Evolutionary conservation across 1,140 invertebrate genomes (phyloP).

Genomic region (Heliconius melpomene): DNA sequence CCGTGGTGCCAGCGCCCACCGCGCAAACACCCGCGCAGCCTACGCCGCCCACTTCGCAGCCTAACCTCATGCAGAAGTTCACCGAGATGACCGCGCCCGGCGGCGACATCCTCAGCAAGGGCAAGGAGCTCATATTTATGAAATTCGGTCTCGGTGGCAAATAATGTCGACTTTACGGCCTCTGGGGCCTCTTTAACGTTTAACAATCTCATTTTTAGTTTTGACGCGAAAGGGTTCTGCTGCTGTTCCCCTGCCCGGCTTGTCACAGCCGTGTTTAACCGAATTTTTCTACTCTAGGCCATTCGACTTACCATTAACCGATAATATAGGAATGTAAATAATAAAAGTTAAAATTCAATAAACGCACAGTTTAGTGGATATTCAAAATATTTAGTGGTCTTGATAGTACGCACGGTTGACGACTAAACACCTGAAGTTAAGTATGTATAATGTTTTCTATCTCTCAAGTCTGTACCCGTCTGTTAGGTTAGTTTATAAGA

Average conservation of each 20-base stretch:
- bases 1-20: constrained; percentile 80
- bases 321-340: constrained; percentile 66
- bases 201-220: constrained; percentile 38
- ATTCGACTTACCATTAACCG: constrained; percentile 54
- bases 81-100: constrained; percentile 90
- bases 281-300: constrained; percentile 59
- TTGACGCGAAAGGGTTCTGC: constrained; percentile 46
- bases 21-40: constrained; percentile 58
- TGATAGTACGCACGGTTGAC: constrained; percentile 71
- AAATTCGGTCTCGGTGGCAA: constrained; percentile 92
- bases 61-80: constrained; percentile 91
- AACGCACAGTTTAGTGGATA: constrained; percentile 80
- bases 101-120: constrained; percentile 92
- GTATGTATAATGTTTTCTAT: constrained; percentile 68
- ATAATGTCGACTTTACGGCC: constrained; percentile 82
- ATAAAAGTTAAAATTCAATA: constrained; percentile 69
- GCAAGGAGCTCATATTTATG: constrained; percentile 95
- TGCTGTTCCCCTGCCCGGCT: constrained; percentile 47
- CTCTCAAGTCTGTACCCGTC: constrained; percentile 61
- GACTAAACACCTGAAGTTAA: constrained; percentile 63
- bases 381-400: constrained; percentile 75
- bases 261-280: constrained; percentile 47
- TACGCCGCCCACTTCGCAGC: constrained; percentile 74
- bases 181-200: constrained; percentile 46
- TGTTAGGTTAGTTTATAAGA: constrained; percentile 63